Evolutionary conservation across 1,140 invertebrate genomes (phyloP), one percentile per base, ranked within the genome.

Genomic region (Diprion similis): DNA sequence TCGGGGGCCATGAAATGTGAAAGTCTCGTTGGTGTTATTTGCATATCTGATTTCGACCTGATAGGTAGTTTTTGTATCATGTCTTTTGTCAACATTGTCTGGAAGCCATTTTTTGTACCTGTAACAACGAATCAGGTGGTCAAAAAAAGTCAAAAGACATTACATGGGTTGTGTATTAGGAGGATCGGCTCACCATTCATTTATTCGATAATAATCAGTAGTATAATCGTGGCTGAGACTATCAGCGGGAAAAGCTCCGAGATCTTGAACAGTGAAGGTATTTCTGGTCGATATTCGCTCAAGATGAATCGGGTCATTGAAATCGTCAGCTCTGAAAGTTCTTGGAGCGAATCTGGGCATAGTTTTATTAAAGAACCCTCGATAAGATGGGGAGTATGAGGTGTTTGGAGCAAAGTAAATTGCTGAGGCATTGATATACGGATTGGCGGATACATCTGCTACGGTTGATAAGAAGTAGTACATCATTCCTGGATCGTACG

Each of bases 401-500:
- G 93, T 94, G 83, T 99, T 97, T 1, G 97, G 96, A 18, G 97
- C 93, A 83, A 98, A 99, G 85, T 98, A 98, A 73, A 99, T 92
- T 0, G 96, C 94, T 83, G 95, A 97, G 68, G 96, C 95, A 88
- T 99, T 99, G 72, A 99, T 94, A 76, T 94, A 93, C 0, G 94
- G 93, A 89, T 98, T 98, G 0, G 97, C 92, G 0, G 97, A 95
- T 0, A 99, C 96, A 87, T 99, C 98, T 0, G 98, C 97, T 0
- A 98, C 95, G 0, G 96, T 94, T 1, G 97, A 98, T 18, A 99
- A 88, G 82, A 98, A 98, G 82, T 98, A 98, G 84, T 99, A 99
- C 96, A 99, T 97, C 92, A 99, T 96, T 71, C 98, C 97, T 0
- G 98, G 97, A 89, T 99, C 97, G 76, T 97, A 96, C 0, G 95